phyloP scores from a whole-genome alignment of 2,113 vertebrate species.

The Bos taurus region DNA sequence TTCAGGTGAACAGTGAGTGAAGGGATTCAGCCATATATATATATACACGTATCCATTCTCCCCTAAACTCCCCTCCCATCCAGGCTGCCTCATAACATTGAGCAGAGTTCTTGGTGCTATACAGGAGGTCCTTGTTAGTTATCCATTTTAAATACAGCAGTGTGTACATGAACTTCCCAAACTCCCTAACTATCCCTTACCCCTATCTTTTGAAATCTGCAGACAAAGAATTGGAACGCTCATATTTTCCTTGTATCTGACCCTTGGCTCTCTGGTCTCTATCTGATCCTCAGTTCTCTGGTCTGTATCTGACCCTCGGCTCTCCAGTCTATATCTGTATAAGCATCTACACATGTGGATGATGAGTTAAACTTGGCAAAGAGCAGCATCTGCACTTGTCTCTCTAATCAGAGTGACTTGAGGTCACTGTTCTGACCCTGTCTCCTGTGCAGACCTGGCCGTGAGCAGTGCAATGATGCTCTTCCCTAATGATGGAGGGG shows the following conservation, averaged over 20 bases:
- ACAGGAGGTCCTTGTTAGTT: background rate
- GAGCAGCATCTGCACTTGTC: background rate
- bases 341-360: too few species aligned
- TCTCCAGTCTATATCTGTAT: background rate
- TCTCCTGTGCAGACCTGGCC: background rate
- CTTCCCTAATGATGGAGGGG: background rate
- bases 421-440: background rate
- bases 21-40: background rate
- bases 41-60: background rate
- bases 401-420: background rate
- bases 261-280: background rate
- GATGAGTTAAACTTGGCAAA: background rate
- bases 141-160: background rate
- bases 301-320: background rate
- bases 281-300: background rate
- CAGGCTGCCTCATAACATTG: background rate
- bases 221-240: background rate
- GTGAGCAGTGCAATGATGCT: background rate
- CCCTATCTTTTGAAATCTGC: background rate
- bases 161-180: background rate
- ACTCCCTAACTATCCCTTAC: background rate
- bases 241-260: background rate
- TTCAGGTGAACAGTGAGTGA: background rate
- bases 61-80: background rate
- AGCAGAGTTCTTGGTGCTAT: background rate